Base-by-base conservation (phyloP, 2,888 invertebrate genomes). In the Bruchidius siliquastri region DNA sequence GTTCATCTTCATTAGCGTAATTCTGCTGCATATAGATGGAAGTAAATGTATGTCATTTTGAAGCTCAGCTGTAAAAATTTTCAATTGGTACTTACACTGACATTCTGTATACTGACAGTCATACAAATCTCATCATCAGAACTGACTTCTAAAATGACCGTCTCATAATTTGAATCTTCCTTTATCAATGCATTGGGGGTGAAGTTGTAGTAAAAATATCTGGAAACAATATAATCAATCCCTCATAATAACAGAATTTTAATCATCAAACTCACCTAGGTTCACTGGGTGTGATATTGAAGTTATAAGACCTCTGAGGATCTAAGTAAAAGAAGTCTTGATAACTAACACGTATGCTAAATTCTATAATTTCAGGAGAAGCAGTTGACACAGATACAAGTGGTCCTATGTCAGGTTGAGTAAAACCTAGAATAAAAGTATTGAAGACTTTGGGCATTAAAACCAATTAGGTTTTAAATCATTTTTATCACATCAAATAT, bases 21-120 rank as follows among this genome's bases (percentile, higher is more conserved):
- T n/a, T n/a, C n/a, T n/a, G n/a, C n/a, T n/a, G n/a, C n/a, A n/a
- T n/a, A n/a, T n/a, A n/a, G n/a, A n/a, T n/a, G n/a, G n/a, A n/a
- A n/a, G n/a, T n/a, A n/a, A n/a, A n/a, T n/a, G n/a, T n/a, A n/a
- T n/a, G n/a, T n/a, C n/a, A n/a, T n/a, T n/a, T n/a, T n/a, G n/a
- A n/a, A n/a, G n/a, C n/a, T n/a, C n/a, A n/a, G n/a, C n/a, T n/a
- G n/a, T n/a, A n/a, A n/a, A n/a, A n/a, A n/a, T n/a, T n/a, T n/a
- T n/a, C 20, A 71, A 4, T 10, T 71, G 4, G 67, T 74, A 88
- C 89, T 89, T 82, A 92, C 92, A 81, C 91, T 90, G 77, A 90
- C 90, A 81, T 92, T 92, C 84, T 96, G 95, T 81, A 95, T 91
- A 0, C 94, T 94, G 0, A 95, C 90, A 2, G 93, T 91, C 87